These are phyloP conservation scores for Malacosoma neustria DNA, from an alignment of 2,888 invertebrate genomes.

Conservation along the genomic window DNA sequence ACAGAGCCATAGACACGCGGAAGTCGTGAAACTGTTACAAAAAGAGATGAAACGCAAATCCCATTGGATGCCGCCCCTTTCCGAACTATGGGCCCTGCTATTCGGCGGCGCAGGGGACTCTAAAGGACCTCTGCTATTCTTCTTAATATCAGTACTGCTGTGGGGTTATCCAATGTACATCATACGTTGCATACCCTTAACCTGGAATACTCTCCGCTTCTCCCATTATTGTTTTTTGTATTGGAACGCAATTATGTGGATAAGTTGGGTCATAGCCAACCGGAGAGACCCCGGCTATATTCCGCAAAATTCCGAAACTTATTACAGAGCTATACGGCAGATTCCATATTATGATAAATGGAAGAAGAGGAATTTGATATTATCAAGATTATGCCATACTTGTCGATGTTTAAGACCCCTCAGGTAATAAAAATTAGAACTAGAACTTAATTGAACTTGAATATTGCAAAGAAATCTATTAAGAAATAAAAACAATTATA, in stretches of 20 bases:
- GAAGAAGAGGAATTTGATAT: constrained; percentile 88
- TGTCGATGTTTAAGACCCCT: constrained; percentile 91
- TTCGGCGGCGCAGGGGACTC: constrained; percentile 95
- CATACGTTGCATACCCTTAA: constrained; percentile 90
- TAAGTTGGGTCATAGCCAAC: constrained; percentile 92
- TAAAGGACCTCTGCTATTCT: constrained; percentile 89
- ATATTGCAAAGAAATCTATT: no score
- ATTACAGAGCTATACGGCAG: constrained; percentile 92
- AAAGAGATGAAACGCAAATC: constrained; percentile 87
- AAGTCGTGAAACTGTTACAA: constrained; percentile 87
- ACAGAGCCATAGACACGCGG: constrained; percentile 89
- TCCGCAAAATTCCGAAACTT: constrained; percentile 91
- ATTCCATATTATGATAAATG: constrained; percentile 95
- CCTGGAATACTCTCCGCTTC: constrained; percentile 90
- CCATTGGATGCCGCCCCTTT: constrained; percentile 90
- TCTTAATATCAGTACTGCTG: constrained; percentile 87
- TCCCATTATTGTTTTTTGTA: constrained; percentile 94
- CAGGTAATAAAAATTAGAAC: constrained; percentile 42
- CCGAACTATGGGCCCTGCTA: constrained; percentile 90
- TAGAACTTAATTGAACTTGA: not conserved
- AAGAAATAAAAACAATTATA: no score
- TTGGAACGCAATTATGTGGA: constrained; percentile 95
- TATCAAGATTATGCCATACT: constrained; percentile 91
- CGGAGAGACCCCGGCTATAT: constrained; percentile 93
- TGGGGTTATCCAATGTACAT: constrained; percentile 98